These are phyloP conservation scores for Carduelis carduelis DNA, from an alignment of 2,797 vertebrate genomes.

Conservation along the genomic window DNA sequence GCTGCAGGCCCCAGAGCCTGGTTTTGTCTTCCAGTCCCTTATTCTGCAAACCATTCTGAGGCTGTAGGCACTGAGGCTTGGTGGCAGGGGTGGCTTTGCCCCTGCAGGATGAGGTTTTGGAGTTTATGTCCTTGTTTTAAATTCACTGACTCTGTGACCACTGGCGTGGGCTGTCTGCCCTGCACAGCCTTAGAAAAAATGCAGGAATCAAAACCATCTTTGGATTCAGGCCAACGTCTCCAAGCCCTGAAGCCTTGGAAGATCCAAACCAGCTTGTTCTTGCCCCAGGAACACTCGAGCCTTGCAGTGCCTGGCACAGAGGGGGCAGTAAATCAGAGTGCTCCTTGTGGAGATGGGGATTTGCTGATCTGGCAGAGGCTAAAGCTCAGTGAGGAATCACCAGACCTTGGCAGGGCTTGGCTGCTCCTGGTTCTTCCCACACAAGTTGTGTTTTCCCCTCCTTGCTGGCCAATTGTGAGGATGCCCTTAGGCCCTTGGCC, in stretches of 20 bases:
- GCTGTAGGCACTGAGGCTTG: neutral
- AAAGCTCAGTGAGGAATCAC: neutral
- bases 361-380: neutral
- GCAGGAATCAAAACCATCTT: neutral
- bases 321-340: neutral
- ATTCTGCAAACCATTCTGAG: rapidly evolving
- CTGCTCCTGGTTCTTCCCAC: neutral
- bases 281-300: rapidly evolving
- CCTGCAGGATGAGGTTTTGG: neutral
- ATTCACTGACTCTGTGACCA: neutral
- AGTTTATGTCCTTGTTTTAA: neutral
- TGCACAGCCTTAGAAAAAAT: neutral
- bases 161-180: neutral
- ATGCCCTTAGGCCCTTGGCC: neutral
- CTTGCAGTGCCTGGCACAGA: neutral
- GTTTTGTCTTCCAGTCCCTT: neutral
- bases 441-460: neutral
- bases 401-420: neutral
- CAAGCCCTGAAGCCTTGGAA: neutral
- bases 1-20: neutral
- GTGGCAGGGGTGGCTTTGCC: neutral
- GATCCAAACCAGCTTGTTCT: neutral
- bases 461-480: neutral
- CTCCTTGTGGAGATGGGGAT: neutral
- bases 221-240: neutral